phyloP scores from a whole-genome alignment of 2,888 invertebrate genomes.

The Podabrus alpinus region DNA sequence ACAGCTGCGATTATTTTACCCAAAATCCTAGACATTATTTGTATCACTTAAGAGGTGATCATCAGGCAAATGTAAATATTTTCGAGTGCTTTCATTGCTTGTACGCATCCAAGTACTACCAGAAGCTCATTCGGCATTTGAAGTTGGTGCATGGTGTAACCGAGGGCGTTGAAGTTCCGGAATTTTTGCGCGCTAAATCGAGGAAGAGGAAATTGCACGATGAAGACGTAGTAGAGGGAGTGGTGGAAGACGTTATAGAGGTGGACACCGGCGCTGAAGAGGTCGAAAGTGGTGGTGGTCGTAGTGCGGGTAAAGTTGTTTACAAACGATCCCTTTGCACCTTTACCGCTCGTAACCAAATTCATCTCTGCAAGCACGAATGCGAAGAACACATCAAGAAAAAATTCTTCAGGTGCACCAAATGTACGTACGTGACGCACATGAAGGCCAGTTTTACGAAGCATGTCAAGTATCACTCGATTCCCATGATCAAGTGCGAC shows the following conservation, averaged over 20 bases:
- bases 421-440: conserved; percentile 90
- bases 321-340: conserved; percentile 71
- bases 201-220: conserved; percentile 35
- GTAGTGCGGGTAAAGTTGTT: conserved; percentile 28
- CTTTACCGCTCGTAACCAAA: conserved; percentile 67
- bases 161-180: conserved; percentile 43
- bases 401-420: conserved; percentile 81
- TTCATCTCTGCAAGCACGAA: conserved; percentile 71
- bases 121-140: conserved; percentile 81
- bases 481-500: conserved; percentile 93
- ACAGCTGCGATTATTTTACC: conserved; percentile 73
- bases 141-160: conserved; percentile 73
- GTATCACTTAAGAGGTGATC: conserved; percentile 79
- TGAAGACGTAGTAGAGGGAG: conserved; percentile 56
- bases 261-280: conserved; percentile 56
- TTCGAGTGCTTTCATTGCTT: conserved; percentile 86
- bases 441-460: conserved; percentile 88
- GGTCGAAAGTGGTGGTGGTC: conserved; percentile 38
- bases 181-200: conserved; percentile 45
- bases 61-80: conserved; percentile 78
- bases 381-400: conserved; percentile 76
- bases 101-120: conserved; percentile 87
- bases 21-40: conserved; percentile 83
- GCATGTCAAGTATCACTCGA: conserved; percentile 91
- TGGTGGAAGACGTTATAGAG: conserved; percentile 51